Percentiles rank a stretch among this genome's conserved stretches.
These are phyloP conservation scores for Polymixis flavicincta DNA, from an alignment of 2,888 invertebrate genomes.

Conservation along the genomic window DNA sequence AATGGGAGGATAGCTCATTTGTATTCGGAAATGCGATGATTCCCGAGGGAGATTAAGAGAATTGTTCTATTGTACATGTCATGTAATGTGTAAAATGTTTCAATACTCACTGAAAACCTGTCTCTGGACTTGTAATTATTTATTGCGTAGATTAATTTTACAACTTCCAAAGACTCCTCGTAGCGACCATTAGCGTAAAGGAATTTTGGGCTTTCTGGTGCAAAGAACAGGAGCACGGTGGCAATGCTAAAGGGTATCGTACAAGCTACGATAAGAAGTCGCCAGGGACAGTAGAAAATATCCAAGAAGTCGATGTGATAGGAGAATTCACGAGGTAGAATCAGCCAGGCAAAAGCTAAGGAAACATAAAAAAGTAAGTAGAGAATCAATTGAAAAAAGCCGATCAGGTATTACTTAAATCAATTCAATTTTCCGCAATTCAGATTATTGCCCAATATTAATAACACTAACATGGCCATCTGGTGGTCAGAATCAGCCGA, in stretches of 20 bases:
- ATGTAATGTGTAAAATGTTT: neutral
- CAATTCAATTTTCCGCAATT: neutral
- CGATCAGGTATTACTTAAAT: neutral
- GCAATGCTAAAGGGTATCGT: conserved; percentile 92
- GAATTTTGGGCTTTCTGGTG: conserved; percentile 96
- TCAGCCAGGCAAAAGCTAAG: conserved; percentile 92
- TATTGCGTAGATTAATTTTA: conserved; percentile 80
- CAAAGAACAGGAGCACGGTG: conserved; percentile 89
- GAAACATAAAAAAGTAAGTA: neutral
- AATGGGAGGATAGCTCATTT: no score
- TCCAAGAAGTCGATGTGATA: conserved; percentile 83
- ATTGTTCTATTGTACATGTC: no score
- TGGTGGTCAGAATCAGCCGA: neutral
- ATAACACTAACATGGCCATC: neutral
- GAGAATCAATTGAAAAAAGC: neutral
- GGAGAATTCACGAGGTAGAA: conserved; percentile 91
- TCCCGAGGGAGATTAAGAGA: no score
- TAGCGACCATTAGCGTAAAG: conserved; percentile 91
- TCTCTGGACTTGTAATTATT: conserved; percentile 77
- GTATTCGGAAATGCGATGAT: no score
- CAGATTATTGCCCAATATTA: neutral
- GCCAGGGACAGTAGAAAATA: conserved; percentile 93
- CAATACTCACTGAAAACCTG: conserved; percentile 78
- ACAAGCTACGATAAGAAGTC: conserved; percentile 92
- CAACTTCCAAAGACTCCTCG: conserved; percentile 89